Evolutionary conservation across 2,888 invertebrate genomes (phyloP), one percentile per base, ranked within the genome.

Genomic region (Synanthedon vespiformis): DNA sequence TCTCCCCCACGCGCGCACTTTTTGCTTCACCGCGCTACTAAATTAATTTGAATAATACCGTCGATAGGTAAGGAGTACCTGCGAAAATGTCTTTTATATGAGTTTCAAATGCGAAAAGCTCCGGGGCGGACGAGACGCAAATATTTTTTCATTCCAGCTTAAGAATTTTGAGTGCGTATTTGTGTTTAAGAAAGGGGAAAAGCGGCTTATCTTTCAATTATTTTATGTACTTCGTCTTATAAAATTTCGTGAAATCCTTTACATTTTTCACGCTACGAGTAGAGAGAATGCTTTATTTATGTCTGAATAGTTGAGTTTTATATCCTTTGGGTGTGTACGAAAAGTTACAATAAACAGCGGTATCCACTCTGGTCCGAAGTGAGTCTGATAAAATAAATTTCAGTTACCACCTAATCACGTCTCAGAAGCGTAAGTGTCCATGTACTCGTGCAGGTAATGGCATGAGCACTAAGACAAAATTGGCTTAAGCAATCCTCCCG

Each of bases 1-100:
- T 64, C 64, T 69, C 71, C 68, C 72, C 73, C 65, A 71, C 72
- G 74, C 80, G 77, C 77, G 72, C 80, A 83, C 78, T 87, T 85
- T 86, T 86, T 84, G 77, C 80, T 77, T 79, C 79, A 74, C 72
- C 75, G 77, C 76, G 77, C 76, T 80, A 85, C 76, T 80, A 85
- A 81, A 84, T 85, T 83, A 83, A 84, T 84, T 84, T 85, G 81
- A 84, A 84, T 85, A 85, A 85, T 83, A 82, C 85, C 77, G 70
- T 72, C 79, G 80, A 85, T 82, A 81, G 78, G 80, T 77, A 74
- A 75, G 77, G 73, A 73, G 73, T 75, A 72, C 65, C 69, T 58
- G 68, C 70, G 67, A 79, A 53, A 82, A 81, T 80, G 78, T 82
- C 80, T 80, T 83, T 84, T 80, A 80, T 83, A 79, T 76, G 80